Percentiles rank a stretch among this genome's conserved stretches.
These are phyloP conservation scores for Tryphoninae sp. DNA, from an alignment of 2,888 invertebrate genomes.

Conservation along the genomic window DNA sequence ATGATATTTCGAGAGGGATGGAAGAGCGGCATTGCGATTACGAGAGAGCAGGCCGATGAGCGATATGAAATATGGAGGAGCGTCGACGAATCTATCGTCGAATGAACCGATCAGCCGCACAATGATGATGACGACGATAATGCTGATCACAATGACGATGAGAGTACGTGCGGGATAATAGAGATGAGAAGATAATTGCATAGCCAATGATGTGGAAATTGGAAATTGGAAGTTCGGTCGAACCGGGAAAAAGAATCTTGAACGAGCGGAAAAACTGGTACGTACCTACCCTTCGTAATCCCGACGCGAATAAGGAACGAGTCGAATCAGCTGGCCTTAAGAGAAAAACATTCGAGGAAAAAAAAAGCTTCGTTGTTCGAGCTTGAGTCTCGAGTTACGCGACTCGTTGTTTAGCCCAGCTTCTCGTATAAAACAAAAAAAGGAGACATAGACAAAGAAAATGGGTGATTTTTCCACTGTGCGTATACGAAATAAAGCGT, in stretches of 20 bases:
- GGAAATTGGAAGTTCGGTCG: background rate
- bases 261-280: conserved; percentile 22
- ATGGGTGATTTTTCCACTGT: background rate
- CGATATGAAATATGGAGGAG: conserved; percentile 23
- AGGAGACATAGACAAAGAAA: too few relatives aligned
- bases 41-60: conserved; percentile 1
- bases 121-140: conserved; percentile 21
- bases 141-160: conserved; percentile 15
- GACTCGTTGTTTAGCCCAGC: background rate
- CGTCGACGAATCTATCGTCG: conserved; percentile 9
- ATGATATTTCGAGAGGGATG: too few relatives aligned
- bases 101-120: conserved; percentile 30
- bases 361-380: background rate
- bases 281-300: conserved; percentile 21
- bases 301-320: background rate
- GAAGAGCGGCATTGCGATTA: too few relatives aligned
- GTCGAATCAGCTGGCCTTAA: background rate
- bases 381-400: background rate
- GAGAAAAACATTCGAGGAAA: background rate
- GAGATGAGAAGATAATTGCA: conserved; percentile 10
- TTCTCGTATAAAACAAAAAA: background rate
- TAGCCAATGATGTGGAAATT: background rate
- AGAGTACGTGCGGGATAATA: conserved; percentile 24
- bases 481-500: background rate
- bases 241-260: background rate